Evolutionary conservation across 2,888 invertebrate genomes (phyloP), one percentile per base, ranked within the genome.

Genomic region (Mechanitis mazaeus): DNA sequence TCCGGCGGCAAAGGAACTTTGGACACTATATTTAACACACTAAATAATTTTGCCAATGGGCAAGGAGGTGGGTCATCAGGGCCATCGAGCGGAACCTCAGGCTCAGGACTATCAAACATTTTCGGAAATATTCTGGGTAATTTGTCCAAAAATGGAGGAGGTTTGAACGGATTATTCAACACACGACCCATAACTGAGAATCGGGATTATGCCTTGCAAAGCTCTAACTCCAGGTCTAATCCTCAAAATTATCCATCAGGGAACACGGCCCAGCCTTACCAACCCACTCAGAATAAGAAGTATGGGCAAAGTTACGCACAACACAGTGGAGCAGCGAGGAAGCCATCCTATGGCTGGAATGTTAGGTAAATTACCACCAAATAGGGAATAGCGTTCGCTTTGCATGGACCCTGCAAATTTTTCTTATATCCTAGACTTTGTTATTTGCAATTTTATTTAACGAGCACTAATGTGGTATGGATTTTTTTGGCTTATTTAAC

Each of bases 161-260:
- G 80, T 60, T 69, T 85, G 54, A 80, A 72, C 72, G 79, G 76
- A 67, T 68, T 85, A 2, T 79, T 85, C 65, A 87, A 90, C 74
- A 89, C 90, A 50, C 77, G 91, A 62, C 91, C 91, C 0, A 83
- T 90, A 33, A 78, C 81, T 78, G 85, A 86, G 72, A 90, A 90
- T 67, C 90, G 90, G 28, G 85, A 83, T 71, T 85, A 89, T 69
- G 76, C 84, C 3, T 83, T 87, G 20, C 78, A 84, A 62, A 78
- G 78, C 69, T 79, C 84, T 2, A 84, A 83, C 75, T 79, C 84
- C 50, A 82, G 79, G 76, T 76, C 85, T 83, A 87, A 89, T 71
- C 60, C 78, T 33, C 83, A 81, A 75, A 76, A 75, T 82, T 84
- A 81, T 79, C 80, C 87, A 71, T 84, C 88, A 83, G 87, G 86